Base-by-base conservation (phyloP, 2,113 vertebrate species). In the Poicephalus gulielmi region DNA sequence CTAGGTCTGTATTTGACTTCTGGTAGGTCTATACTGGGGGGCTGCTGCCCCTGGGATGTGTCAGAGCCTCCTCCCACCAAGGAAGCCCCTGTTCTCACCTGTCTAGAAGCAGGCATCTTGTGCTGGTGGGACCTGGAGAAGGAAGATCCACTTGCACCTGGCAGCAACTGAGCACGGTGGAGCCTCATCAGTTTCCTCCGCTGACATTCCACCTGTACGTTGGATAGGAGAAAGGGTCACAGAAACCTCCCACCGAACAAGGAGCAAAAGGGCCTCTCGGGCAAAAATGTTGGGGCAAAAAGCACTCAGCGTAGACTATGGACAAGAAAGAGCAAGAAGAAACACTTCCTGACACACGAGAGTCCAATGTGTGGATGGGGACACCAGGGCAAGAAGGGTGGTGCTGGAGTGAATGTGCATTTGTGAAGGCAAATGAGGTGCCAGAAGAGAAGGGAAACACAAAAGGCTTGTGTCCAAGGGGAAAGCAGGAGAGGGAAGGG, bases 121-220 rank as follows among this genome's bases (percentile, higher is more conserved):
- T 53, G 43, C 18, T 20, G 59, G 14, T 63, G 78, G 67, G 90
- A 30, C 10, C 64, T 71, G 52, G 80, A 41, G 23, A 71, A 16
- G 31, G 76, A 74, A 63, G 31, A 39, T 10, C 47, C n/a, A 6
- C 23, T 16, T 3, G 30, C 49, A 60, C 8, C 44, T 28, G 74
- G 57, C 43, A 83, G 33, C 0, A 13, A 57, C n/a, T 3, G 68
- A 59, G 50, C 55, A 39, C 43, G 12, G 20, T 12, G 57, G 20
- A n/a, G 6, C 59, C 57, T 66, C 75, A 95, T 96, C 87, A 98
- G 86, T 31, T 77, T 97, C 78, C 96, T 97, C 69, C 97, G 73
- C 37, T 98, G 98, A 11, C 41, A 44, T 66, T 98, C 98, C 60
- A 98, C 98, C 98, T 98, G 92, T 53, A 73, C 0, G 0, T 50